A percentile compares a stretch with the other conserved stretches of the same genome.
Evolutionary conservation across 2,797 vertebrate genomes (phyloP).

Genomic region (Hafferia zeledoni): DNA sequence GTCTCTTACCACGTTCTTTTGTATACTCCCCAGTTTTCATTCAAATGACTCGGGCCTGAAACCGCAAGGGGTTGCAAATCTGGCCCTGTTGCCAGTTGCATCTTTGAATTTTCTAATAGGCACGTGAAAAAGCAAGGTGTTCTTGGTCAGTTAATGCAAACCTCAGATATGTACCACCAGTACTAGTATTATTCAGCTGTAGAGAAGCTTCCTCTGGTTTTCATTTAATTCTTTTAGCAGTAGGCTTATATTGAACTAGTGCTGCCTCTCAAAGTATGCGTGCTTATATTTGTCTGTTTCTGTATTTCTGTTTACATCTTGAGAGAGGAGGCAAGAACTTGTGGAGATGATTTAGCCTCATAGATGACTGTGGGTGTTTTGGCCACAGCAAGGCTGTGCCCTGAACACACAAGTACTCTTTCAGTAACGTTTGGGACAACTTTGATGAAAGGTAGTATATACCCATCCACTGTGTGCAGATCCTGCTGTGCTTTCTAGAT

Average conservation of each 20-base stretch:
- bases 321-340: not conserved
- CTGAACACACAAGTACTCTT: fast-evolving
- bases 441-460: not conserved
- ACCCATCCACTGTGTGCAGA: not conserved
- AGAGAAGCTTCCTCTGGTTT: not conserved
- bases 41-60: not conserved
- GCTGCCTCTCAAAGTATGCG: not conserved
- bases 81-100: not conserved
- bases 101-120: not conserved
- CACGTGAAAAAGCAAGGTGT: not conserved
- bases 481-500: not conserved
- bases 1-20: not conserved
- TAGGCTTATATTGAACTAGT: not conserved
- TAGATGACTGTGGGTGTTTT: not conserved
- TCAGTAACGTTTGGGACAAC: not conserved
- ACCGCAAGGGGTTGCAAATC: not conserved
- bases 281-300: not conserved
- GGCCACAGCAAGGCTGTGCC: not conserved
- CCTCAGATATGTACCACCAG: not conserved
- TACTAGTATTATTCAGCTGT: not conserved
- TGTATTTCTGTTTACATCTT: not conserved
- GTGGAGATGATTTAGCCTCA: not conserved
- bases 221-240: not conserved
- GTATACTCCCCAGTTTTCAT: not conserved
- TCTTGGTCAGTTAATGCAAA: not conserved